Base-by-base conservation (phyloP, 92 coral and sea anemone genomes). In the Virgularia gustaviana region DNA sequence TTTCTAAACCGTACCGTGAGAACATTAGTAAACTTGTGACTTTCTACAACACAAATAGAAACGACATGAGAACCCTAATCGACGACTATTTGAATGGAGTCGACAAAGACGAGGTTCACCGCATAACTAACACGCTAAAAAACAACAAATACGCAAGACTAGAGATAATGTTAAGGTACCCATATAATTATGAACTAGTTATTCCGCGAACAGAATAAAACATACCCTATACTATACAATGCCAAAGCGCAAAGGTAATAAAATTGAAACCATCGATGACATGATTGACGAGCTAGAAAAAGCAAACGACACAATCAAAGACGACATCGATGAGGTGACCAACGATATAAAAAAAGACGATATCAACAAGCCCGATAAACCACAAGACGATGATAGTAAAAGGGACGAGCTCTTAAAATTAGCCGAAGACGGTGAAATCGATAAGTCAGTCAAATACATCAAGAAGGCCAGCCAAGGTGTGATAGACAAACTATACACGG, bases 21-120 rank as follows among this genome's bases (percentile, higher is more conserved):
- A 59, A 59, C 66, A 59, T 59, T 59, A 45, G 42, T 33, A 59
- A 45, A 45, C 66, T 59, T 59, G 57, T 66, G 32, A 66, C 49
- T 39, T 66, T 66, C 57, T 66, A 24, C 34, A 47, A 47, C 3
- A 47, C 55, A 25, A 5, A 47, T 47, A 47, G 22, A 15, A 47
- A 47, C 7, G 20, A 25, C 55, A 47, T 4, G n/a, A 47, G 22
- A 15, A 47, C 22, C n/a, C 55, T 47, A 47, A 47, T 5, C 20
- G 55, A 47, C 22, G 55, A 47, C 6, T 47, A 15, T 3, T 15
- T 47, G 7, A 25, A 47, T 15, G 6, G 15, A 47, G 20, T 25
- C 20, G 55, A 47, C n/a, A 15, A 47, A 15, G 22, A 15, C n/a
- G n/a, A n/a, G n/a, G n/a, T n/a, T n/a, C n/a, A n/a, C n/a, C n/a